phyloP scores from a whole-genome alignment of 2,113 vertebrate genomes.

The Laticauda laticaudata region DNA sequence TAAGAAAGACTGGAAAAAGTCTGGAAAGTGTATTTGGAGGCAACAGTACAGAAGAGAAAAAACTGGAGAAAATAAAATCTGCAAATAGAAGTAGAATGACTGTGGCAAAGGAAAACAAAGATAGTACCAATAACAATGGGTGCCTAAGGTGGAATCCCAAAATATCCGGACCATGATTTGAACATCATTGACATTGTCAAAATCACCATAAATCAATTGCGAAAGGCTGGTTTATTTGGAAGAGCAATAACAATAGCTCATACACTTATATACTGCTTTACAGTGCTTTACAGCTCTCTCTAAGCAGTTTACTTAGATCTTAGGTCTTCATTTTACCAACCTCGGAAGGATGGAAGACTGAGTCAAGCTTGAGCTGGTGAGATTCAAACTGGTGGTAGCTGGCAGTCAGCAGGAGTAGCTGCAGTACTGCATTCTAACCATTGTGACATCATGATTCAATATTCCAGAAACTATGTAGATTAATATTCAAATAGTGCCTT shows the following conservation, averaged over 20 bases:
- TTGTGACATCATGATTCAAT: neutral
- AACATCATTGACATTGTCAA: neutral
- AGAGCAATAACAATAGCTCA: neutral
- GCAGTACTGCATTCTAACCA: too few species aligned
- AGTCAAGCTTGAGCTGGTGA: too few species aligned
- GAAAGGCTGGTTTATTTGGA: neutral
- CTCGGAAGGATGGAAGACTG: too few species aligned
- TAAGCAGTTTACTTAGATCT: too few species aligned
- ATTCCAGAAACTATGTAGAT: conserved; percentile 52
- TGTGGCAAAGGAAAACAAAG: neutral
- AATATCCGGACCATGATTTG: neutral
- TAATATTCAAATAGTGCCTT: conserved; percentile 65
- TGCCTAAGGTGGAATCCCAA: neutral
- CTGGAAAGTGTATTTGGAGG: neutral
- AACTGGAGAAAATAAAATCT: neutral
- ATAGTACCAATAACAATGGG: neutral
- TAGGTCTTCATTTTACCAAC: too few species aligned
- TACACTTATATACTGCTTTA: too few species aligned
- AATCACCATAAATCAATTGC: neutral
- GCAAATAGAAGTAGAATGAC: neutral
- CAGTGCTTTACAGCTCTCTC: too few species aligned
- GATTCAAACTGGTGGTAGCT: too few species aligned
- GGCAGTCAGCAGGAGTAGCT: too few species aligned
- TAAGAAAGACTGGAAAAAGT: neutral
- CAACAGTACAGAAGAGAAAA: neutral